Evolutionary conservation across 2,888 invertebrate genomes (phyloP).

Genomic region (Chymomyza amoena): DNA sequence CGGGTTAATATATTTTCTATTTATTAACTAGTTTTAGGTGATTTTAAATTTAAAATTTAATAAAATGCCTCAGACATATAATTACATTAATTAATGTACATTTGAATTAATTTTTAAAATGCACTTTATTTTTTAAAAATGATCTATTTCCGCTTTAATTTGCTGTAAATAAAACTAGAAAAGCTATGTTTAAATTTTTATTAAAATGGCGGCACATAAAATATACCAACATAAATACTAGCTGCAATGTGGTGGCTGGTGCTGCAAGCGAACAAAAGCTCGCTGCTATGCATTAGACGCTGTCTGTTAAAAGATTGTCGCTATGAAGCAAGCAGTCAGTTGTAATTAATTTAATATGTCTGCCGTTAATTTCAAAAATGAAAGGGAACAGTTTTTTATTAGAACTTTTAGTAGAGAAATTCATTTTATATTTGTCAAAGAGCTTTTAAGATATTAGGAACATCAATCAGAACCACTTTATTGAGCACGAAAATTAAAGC

Average conservation of each 20-base stretch:
- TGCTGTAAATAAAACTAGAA: not conserved
- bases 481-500: no score
- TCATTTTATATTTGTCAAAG: no score
- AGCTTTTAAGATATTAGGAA: no score
- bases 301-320: not conserved
- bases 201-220: not conserved
- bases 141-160: no score
- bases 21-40: not conserved
- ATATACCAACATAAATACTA: not conserved
- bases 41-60: no score
- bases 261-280: not conserved
- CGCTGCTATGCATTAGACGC: not conserved
- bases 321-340: not conserved
- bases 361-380: not conserved
- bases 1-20: not conserved
- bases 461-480: no score
- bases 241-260: not conserved
- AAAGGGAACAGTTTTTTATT: no score
- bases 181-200: not conserved
- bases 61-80: no score
- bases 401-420: no score
- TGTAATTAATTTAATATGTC: not conserved
- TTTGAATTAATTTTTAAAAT: no score
- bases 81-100: not conserved
- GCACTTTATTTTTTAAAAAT: no score